Percentiles rank a stretch among this genome's conserved stretches.
These are phyloP conservation scores for Conops quadrifasciatus DNA, from an alignment of 2,888 invertebrate species.

Conservation along the genomic window DNA sequence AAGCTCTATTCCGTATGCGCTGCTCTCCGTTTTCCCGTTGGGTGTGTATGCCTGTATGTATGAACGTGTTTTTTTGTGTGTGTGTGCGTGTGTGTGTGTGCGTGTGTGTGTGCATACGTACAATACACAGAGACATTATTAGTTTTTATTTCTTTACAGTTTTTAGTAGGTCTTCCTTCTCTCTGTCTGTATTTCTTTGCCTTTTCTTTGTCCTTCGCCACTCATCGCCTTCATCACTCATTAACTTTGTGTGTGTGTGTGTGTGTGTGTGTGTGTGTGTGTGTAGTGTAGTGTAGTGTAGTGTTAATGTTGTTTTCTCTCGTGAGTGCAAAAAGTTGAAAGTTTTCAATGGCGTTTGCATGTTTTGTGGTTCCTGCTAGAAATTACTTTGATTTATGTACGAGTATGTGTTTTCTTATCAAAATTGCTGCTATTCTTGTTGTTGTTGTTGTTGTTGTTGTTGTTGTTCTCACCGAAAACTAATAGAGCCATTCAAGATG, in stretches of 20 bases:
- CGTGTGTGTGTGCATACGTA: neutral
- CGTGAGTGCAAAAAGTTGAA: conserved; percentile 44
- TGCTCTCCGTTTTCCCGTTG: no score
- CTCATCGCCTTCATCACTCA: neutral
- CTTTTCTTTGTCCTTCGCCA: neutral
- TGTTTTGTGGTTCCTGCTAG: conserved; percentile 45
- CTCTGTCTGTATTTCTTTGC: neutral
- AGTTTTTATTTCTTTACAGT: no score
- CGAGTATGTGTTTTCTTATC: conserved; percentile 11
- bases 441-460: conserved; percentile 24
- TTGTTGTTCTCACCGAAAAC: neutral
- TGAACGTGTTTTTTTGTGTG: no score
- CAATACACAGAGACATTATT: neutral
- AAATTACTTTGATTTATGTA: conserved; percentile 28
- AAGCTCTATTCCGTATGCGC: no score
- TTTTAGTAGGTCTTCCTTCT: neutral
- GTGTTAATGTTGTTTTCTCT: conserved; percentile 7
- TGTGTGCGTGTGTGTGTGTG: conserved; percentile 1
- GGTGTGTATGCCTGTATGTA: no score
- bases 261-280: neutral
- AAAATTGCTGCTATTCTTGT: conserved; percentile 21
- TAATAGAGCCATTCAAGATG: neutral
- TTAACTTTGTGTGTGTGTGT: no score
- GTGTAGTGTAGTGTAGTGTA: no score
- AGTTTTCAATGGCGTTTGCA: conserved; percentile 60